Base-by-base conservation (phyloP, 23 tunicate species). In the Corella eumyota region DNA sequence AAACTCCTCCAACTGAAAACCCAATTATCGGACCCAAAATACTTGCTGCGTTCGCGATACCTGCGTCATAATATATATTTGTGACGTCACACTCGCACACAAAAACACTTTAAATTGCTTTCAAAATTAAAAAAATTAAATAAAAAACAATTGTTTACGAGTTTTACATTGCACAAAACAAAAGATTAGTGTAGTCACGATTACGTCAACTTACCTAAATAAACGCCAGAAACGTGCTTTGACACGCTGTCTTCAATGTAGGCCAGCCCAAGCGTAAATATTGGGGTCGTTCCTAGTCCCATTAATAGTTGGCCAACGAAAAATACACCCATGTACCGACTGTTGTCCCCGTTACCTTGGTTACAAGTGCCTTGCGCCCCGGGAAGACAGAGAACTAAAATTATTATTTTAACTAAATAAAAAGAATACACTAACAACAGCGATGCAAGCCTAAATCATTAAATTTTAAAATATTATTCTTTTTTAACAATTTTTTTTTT, bases 281-380 rank as follows among this genome's bases (percentile, higher is more conserved):
- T 64, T 1, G 94, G 94, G 1, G 84, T 76, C 21, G 66, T 64
- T 32, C 94, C 94, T 23, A 46, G 30, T 22, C 94, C 94, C 54
- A 57, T 70, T 27, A 75, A 35, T 1, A 84, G 35, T 30, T 78
- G 78, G 19, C 84, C 84, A 21, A 76, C 36, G 21, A 84, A 46
- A 22, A 84, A 62, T 4, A 84, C 65, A 19, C 64, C 64, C 36
- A 62, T 62, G 31, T 32, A 62, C 52, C 60, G 29, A 15, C 60
- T 54, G 2, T 28, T 32, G 23, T 54, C 60, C 3, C 29, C 31
- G n/a, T n/a, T n/a, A n/a, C n/a, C n/a, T n/a, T n/a, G n/a, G n/a
- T n/a, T n/a, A n/a, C n/a, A n/a, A n/a, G n/a, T n/a, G n/a, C n/a
- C n/a, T n/a, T n/a, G n/a, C n/a, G n/a, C n/a, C n/a, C n/a, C n/a